Percentiles rank a stretch among this genome's conserved stretches.
These are phyloP conservation scores for Agrypnia vestita DNA, from an alignment of 1,140 invertebrate genomes.

Conservation along the genomic window DNA sequence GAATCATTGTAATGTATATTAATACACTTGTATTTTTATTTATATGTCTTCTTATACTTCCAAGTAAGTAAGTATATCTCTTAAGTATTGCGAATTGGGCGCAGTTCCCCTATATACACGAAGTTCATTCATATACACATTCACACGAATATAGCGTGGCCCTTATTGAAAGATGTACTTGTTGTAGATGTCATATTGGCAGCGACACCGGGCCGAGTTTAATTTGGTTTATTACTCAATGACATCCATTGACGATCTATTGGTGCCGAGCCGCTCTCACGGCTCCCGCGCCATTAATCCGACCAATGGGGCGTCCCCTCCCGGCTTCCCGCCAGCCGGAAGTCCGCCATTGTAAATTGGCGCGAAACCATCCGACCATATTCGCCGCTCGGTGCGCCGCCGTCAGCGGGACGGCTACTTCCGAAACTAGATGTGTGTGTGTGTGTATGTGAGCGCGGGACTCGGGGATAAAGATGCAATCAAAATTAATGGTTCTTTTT, in stretches of 20 bases:
- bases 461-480: no score
- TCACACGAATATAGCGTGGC: no score
- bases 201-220: no score
- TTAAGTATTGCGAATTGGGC: no score
- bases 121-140: no score
- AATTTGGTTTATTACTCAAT: neutral
- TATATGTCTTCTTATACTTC: no score
- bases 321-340: conserved; percentile 51
- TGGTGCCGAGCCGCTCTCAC: conserved; percentile 8
- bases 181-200: neutral
- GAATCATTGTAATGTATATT: no score
- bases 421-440: neutral
- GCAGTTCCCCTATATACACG: no score
- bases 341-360: conserved; percentile 61
- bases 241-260: neutral
- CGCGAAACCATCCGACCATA: conserved; percentile 56
- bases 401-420: neutral
- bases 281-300: neutral
- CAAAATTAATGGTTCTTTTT: neutral
- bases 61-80: no score
- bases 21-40: no score
- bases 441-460: no score
- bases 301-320: conserved; percentile 13
- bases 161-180: no score
- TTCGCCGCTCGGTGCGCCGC: conserved; percentile 30